Evolutionary conservation across 2,888 invertebrate genomes (phyloP), one percentile per base, ranked within the genome.

Genomic region (Phortica okadai): DNA sequence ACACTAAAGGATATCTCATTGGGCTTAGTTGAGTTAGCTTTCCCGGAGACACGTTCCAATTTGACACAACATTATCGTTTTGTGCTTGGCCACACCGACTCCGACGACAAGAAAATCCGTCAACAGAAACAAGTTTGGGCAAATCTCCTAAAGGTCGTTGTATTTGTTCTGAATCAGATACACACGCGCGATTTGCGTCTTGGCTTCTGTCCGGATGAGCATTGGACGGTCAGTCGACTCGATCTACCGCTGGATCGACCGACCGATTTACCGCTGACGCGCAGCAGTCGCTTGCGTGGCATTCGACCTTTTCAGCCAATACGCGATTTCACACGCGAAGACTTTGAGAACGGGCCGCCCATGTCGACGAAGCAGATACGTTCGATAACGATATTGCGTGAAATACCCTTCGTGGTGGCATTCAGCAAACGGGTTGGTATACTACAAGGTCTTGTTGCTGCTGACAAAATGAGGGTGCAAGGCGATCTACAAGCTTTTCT

Each of bases 371-470:
- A 95, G 80, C 98, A 98, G 91, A 94, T 97, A 56, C 93, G 98
- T 76, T 96, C 97, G 1, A 93, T 98, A 66, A 97, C 97, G 0
- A 95, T 99, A 78, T 92, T 99, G 21, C 95, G 96, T 77, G 97
- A 98, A 91, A 95, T 99, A 79, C 99, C 99, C 0, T 99, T 99
- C 92, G 95, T 98, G 14, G 95, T 99, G 69, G 95, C 97, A 11
- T 99, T 99, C 90, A 95, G 95, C 82, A 96, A 97, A 77, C 93
- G 99, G 79, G 97, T 99, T 6, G 93, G 96, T 79, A 95, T 98
- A 77, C 94, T 97, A 78, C 96, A 97, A 89, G 95, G 95, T 58
- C 92, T 97, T 75, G 94, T 92, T 41, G 91, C 92, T 1, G 91
- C 92, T 2, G 91, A 92, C 80, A 92, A 91, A 81, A 89, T 92